Evolutionary conservation across 1,140 invertebrate species (phyloP).

Genomic region (Tribolium madens): DNA sequence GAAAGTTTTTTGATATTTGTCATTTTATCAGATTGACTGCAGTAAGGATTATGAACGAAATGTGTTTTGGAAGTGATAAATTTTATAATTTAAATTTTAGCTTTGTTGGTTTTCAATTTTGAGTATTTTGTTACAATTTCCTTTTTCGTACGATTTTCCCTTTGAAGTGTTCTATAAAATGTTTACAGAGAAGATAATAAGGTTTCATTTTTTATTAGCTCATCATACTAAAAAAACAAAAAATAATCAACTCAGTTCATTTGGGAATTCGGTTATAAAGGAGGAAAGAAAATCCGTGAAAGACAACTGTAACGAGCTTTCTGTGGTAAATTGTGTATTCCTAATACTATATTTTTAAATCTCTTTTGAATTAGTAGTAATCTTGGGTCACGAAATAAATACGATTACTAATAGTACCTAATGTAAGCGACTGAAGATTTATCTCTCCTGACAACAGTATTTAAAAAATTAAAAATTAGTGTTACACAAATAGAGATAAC

Average conservation of each 20-base stretch:
- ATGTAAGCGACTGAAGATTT: no score
- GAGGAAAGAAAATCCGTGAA: background rate
- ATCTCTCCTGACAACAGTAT: no score
- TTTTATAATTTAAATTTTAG: background rate
- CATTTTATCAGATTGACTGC: no score
- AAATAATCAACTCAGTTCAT: background rate
- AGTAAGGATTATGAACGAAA: no score
- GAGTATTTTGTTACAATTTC: background rate
- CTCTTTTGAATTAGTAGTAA: no score
- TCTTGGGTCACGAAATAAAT: no score
- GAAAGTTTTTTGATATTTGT: no score
- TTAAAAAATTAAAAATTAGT: no score
- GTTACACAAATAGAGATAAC: no score
- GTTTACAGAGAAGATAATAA: background rate
- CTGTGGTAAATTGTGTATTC: background rate
- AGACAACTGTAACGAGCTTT: background rate
- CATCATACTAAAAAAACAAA: background rate
- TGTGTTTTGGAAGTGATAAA: no score
- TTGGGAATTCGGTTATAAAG: background rate
- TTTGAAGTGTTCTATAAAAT: background rate
- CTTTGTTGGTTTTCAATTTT: background rate
- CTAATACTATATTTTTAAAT: background rate
- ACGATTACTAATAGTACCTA: no score
- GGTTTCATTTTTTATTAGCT: background rate
- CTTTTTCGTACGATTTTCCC: background rate